A percentile compares a stretch with the other conserved stretches of the same genome.
Conservation (phyloP, 2,888 invertebrate genomes). For the Parthenolecanium corni region DNA sequence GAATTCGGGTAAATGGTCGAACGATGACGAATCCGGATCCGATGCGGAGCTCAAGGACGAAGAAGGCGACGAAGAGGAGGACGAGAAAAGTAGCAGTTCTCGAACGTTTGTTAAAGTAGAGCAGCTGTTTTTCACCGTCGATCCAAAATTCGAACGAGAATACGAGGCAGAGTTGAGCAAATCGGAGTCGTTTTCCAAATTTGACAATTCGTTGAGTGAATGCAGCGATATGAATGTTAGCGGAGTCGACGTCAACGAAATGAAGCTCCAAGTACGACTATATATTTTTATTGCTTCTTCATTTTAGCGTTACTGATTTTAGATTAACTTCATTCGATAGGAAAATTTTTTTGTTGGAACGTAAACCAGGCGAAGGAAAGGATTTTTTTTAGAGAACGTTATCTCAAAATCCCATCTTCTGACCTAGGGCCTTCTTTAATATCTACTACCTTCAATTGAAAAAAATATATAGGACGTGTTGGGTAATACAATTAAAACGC, state of each 20-base stretch:
- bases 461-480: no score
- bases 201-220: neutral
- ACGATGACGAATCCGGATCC: neutral
- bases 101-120: constrained; percentile 5
- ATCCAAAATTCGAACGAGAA: constrained; percentile 13
- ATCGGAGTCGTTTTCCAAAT: neutral
- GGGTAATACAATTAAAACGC: no score
- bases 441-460: no score
- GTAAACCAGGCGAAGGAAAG: no score
- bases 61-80: neutral
- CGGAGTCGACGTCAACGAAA: neutral
- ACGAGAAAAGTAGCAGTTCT: neutral
- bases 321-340: no score
- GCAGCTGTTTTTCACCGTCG: constrained; percentile 4
- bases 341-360: no score
- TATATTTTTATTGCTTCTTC: neutral
- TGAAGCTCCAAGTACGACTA: neutral
- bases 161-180: constrained; percentile 2
- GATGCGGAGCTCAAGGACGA: neutral
- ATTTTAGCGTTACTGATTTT: no score
- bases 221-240: neutral
- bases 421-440: no score
- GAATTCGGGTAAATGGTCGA: neutral
- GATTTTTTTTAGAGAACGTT: no score
- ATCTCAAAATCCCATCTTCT: no score